phyloP scores from a whole-genome alignment of 53 echinoderm and acorn worm species.

The Antedon mediterranea region DNA sequence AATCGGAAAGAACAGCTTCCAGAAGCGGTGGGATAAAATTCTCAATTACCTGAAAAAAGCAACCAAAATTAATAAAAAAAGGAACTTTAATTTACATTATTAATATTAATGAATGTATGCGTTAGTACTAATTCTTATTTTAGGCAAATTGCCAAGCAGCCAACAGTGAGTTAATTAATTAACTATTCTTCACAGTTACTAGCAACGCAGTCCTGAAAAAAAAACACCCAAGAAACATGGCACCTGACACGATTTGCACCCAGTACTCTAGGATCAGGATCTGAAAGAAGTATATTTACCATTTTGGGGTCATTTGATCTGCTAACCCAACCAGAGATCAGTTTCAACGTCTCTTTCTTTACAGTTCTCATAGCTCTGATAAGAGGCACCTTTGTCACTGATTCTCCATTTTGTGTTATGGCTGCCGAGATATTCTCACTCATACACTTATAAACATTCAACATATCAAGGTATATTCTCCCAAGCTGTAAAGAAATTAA shows the following conservation, averaged over 20 bases:
- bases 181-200: too few relatives aligned
- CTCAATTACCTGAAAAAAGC: constrained; percentile 54
- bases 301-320: constrained; percentile 75
- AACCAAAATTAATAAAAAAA: too few relatives aligned
- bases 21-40: constrained; percentile 91
- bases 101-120: too few relatives aligned
- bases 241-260: too few relatives aligned
- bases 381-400: constrained; percentile 82
- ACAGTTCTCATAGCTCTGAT: constrained; percentile 94
- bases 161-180: too few relatives aligned
- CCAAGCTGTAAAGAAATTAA: constrained; percentile 42
- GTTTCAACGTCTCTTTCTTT: constrained; percentile 93
- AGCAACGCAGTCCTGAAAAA: too few relatives aligned
- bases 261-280: too few relatives aligned
- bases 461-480: constrained; percentile 90
- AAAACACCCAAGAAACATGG: too few relatives aligned
- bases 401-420: constrained; percentile 65
- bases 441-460: constrained; percentile 98
- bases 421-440: constrained; percentile 97
- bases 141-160: too few relatives aligned
- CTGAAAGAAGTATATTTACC: constrained; percentile 28
- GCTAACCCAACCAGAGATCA: constrained; percentile 99
- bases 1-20: constrained; percentile 73
- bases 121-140: too few relatives aligned
- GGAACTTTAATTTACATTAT: too few relatives aligned